These are phyloP conservation scores for Megastigmus dorsalis DNA, from an alignment of 2,888 invertebrate species.

Conservation along the genomic window DNA sequence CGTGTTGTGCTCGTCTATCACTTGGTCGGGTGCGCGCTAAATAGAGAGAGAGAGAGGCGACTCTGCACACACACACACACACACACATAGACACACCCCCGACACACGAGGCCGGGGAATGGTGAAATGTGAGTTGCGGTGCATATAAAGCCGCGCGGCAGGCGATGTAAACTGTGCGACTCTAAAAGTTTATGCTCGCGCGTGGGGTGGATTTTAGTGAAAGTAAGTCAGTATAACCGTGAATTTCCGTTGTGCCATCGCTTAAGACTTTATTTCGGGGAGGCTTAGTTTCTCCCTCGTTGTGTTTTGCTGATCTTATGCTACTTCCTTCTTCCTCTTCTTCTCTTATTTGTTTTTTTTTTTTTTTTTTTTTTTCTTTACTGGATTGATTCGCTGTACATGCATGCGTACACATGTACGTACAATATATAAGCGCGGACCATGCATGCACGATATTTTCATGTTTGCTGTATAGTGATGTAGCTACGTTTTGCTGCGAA, in stretches of 20 bases:
- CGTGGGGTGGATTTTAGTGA: slow-evolving; percentile 32
- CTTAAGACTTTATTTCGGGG: background rate
- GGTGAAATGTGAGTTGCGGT: slow-evolving; percentile 22
- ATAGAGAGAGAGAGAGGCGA: too few relatives aligned
- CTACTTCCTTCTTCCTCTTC: too few relatives aligned
- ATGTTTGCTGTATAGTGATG: background rate
- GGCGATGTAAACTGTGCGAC: slow-evolving; percentile 17
- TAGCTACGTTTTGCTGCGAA: background rate
- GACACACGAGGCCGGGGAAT: background rate
- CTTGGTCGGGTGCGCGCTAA: too few relatives aligned
- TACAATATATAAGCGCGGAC: background rate
- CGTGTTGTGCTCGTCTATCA: too few relatives aligned
- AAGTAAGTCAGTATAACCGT: slow-evolving; percentile 43
- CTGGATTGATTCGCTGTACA: too few relatives aligned
- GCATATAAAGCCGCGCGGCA: too few relatives aligned
- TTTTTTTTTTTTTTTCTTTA: background rate
- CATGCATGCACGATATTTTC: background rate
- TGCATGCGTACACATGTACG: too few relatives aligned
- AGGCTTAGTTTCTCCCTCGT: background rate
- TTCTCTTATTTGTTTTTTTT: background rate
- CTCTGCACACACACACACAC: too few relatives aligned
- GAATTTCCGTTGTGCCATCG: slow-evolving; percentile 11
- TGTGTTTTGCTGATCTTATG: too few relatives aligned
- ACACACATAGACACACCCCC: too few relatives aligned
- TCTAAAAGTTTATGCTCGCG: slow-evolving; percentile 23